Evolutionary conservation across 1,140 invertebrate genomes (phyloP), one percentile per base, ranked within the genome.

Genomic region (Sitodiplosis mosellana): DNA sequence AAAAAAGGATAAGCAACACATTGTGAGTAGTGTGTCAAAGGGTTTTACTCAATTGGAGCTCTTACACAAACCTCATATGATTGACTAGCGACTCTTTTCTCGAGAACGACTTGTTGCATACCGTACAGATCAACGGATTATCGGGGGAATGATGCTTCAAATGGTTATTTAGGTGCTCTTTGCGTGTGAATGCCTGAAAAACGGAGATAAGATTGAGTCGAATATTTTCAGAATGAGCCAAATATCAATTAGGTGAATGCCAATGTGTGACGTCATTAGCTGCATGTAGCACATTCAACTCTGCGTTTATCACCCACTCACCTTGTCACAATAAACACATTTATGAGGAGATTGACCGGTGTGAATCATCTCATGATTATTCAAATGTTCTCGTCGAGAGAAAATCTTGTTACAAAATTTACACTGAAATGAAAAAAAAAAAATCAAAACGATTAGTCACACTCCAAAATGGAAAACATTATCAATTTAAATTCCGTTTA

Each of bases 91-190:
- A 79, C 58, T 83, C 79, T 51, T 87, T 87, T 54, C 84, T 72
- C 20, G 82, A 85, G 64, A 90, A 90, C 48, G 77, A 78, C 67
- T 88, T 89, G 52, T 73, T 78, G 68, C 86, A 90, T 56, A 80
- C 83, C 53, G 79, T 73, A 65, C 87, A 90, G 55, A 77, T 69
- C 59, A 87, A 85, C 48, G 83, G 80, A 59, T 80, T 83, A 64
- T 87, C 83, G 53, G 84, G 80, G 11, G 75, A 76, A 59, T 77
- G 75, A 41, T 71, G 59, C 8, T 80, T 71, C 56, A 89, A 79
- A 67, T 91, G 87, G 68, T 89, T 86, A 65, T 83, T 87, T 59
- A 91, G 75, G 67, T 91, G 87, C 69, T 90, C 86, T 66, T 89
- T 90, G 51, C 86, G 71, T 37, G 87, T 89, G 66, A 92, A 76